Evolutionary conservation across 2,797 vertebrate species (phyloP).

Genomic region (Fratercula arctica): DNA sequence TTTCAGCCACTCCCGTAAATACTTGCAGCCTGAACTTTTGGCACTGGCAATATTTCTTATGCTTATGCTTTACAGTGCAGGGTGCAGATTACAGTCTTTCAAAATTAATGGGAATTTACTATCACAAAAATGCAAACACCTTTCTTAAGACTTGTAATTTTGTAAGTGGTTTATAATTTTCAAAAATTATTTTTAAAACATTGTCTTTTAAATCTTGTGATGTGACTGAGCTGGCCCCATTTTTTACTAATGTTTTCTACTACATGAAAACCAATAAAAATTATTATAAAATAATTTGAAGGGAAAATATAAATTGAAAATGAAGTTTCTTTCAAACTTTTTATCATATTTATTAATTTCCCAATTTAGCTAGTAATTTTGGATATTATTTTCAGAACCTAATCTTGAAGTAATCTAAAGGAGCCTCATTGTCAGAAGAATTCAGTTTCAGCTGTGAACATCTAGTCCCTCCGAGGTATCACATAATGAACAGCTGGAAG

Average conservation of each 20-base stretch:
- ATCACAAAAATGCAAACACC: not conserved
- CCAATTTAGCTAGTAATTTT: not conserved
- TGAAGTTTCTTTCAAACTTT: not conserved
- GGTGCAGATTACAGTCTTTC: not conserved
- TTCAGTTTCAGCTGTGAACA: not conserved
- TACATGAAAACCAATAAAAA: not conserved
- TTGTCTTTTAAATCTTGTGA: not conserved
- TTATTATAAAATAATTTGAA: not conserved
- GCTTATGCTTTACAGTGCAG: not conserved
- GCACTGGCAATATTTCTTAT: not conserved
- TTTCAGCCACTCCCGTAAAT: constrained; percentile 38
- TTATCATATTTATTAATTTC: not conserved
- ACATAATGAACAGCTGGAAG: constrained; percentile 13
- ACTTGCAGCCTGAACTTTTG: constrained; percentile 48
- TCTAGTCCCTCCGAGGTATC: not conserved
- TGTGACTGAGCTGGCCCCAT: not conserved
- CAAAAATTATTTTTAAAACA: not conserved
- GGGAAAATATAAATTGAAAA: not conserved
- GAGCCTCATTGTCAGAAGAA: not conserved
- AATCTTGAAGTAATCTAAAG: not conserved
- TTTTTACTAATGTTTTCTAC: not conserved
- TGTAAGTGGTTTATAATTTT: not conserved
- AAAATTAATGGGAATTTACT: not conserved
- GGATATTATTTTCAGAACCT: not conserved
- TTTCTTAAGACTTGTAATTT: not conserved